These are phyloP conservation scores for Slavum lentiscoides DNA, from an alignment of 2,888 invertebrate species.

Conservation along the genomic window DNA sequence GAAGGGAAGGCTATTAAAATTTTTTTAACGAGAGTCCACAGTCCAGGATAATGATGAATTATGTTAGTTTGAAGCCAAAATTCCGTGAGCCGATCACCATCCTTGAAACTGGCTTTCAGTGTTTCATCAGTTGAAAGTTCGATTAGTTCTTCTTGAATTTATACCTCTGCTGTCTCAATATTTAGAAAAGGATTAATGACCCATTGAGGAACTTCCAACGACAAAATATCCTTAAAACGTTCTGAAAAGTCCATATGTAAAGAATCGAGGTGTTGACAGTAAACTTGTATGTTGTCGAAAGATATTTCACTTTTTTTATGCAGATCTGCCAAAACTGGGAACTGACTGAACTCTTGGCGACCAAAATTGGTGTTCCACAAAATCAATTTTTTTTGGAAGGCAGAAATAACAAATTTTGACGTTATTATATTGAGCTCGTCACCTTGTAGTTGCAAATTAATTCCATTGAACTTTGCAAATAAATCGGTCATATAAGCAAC, in stretches of 20 bases:
- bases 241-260: conserved; percentile 52
- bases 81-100: neutral
- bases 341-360: conserved; percentile 53
- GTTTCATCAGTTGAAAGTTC: conserved; percentile 56
- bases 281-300: conserved; percentile 54
- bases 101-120: conserved; percentile 10
- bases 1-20: conserved; percentile 54
- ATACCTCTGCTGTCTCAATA: conserved; percentile 53
- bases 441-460: conserved; percentile 55
- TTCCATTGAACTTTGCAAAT: conserved; percentile 55
- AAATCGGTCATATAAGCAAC: conserved; percentile 58
- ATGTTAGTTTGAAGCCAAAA: conserved; percentile 54
- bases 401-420: conserved; percentile 58
- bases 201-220: conserved; percentile 22
- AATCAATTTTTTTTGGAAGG: conserved; percentile 56
- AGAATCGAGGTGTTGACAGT: conserved; percentile 55
- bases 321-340: conserved; percentile 15
- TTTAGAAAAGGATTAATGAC: no score
- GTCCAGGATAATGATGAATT: conserved; percentile 27
- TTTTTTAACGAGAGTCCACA: conserved; percentile 45
- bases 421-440: conserved; percentile 57
- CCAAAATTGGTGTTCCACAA: conserved; percentile 57
- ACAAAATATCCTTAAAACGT: conserved; percentile 18
- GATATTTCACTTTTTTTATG: conserved; percentile 32
- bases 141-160: conserved; percentile 56